Evolutionary conservation across 2,888 invertebrate genomes (phyloP), one percentile per base, ranked within the genome.

Genomic region (Drosophila lutescens): DNA sequence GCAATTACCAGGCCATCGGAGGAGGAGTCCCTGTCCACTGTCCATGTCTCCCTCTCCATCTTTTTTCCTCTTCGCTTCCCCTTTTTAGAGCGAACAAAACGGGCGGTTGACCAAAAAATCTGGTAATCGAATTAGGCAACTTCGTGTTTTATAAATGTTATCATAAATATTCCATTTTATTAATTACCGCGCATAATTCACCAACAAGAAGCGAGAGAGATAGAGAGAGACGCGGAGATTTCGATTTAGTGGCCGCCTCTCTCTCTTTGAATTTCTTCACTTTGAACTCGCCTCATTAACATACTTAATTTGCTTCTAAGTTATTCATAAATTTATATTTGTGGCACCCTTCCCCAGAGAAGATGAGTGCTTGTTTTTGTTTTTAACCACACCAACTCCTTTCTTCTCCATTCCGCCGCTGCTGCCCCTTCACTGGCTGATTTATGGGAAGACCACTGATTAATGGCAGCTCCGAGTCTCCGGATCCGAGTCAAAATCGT

Each of bases 61-160:
- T 36, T 36, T 23, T n/a, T 26, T 4, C 13, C 15, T 40, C 20
- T 26, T 1, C 30, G 34, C 41, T 30, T 36, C 36, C 9, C 15
- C 6, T 8, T 30, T 40, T 41, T 56, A 40, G 44, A 20, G 13
- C 41, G 23, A 41, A n/a, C 23, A 9, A 63, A 65, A 58, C 40
- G 51, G 53, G 23, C 62, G 53, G 38, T 26, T 63, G 71, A 54
- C 63, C 56, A 44, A 67, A 66, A 67, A 78, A 76, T 79, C 80
- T 70, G 88, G 88, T 87, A 87, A 83, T 83, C 88, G 86, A 86
- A 84, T 84, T 86, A 88, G 86, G 81, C 88, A 82, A 86, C 78
- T 86, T 84, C 86, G 83, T 84, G 88, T 88, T 86, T 86, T 84
- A 86, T 88, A 83, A 88, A 84, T 88, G 84, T 88, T 86, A 88